A percentile compares a stretch with the other conserved stretches of the same genome.
Conservation (phyloP, 2,797 vertebrate genomes). For the Neosilurus mollespiculum region DNA sequence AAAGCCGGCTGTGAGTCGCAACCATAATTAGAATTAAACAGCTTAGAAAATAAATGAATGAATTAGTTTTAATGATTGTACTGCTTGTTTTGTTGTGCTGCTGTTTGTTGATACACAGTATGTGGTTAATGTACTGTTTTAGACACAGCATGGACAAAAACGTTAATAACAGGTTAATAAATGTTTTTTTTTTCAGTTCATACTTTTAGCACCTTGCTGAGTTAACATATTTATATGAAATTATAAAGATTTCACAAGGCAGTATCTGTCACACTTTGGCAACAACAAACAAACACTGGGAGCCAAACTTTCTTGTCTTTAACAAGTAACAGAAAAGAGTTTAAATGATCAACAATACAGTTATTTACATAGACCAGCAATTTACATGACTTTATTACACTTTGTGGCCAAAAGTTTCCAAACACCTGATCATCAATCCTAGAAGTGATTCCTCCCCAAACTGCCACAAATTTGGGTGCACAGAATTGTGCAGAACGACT, state of each 20-base stretch:
- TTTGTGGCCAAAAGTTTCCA: background rate
- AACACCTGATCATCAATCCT: background rate
- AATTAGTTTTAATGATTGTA: too few species aligned
- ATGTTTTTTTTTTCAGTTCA: background rate
- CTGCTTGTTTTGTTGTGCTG: background rate
- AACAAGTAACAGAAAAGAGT: background rate
- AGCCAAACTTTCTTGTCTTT: too few species aligned
- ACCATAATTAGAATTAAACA: too few species aligned
- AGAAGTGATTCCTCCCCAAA: background rate
- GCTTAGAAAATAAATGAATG: too few species aligned
- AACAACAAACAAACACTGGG: background rate
- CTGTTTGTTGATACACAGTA: background rate
- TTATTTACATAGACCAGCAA: background rate
- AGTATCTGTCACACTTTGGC: background rate
- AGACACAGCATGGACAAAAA: background rate
- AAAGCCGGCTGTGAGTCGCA: too few species aligned
- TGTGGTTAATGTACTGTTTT: background rate
- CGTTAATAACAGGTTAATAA: background rate
- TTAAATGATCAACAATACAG: background rate
- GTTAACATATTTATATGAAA: too few species aligned
- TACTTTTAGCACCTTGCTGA: background rate
- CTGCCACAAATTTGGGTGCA: background rate
- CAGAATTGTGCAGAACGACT: background rate
- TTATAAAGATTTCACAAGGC: background rate
- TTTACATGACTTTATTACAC: background rate